phyloP scores from a whole-genome alignment of 2,888 invertebrate genomes.

The Mythimna albipuncta region DNA sequence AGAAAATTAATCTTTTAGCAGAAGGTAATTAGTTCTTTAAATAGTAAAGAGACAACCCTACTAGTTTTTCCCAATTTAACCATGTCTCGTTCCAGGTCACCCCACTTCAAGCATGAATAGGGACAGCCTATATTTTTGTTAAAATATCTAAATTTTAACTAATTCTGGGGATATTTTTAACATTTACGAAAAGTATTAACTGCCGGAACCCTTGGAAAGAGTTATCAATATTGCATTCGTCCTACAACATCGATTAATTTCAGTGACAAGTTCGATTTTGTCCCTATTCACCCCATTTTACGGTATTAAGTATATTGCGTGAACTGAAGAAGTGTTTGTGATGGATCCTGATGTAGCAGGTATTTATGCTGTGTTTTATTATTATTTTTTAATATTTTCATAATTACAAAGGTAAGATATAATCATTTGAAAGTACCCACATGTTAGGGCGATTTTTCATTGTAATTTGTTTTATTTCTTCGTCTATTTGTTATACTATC shows the following conservation, averaged over 20 bases:
- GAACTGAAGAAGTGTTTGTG: no score
- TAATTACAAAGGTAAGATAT: no score
- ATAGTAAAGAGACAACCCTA: conserved; percentile 22
- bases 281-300: conserved; percentile 23
- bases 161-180: conserved; percentile 30
- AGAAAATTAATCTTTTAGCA: conserved; percentile 20
- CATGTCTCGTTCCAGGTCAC: conserved; percentile 23
- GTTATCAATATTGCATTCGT: conserved; percentile 27
- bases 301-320: no score
- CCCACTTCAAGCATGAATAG: conserved; percentile 28
- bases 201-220: conserved; percentile 26
- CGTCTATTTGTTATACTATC: no score
- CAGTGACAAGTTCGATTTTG: conserved; percentile 27
- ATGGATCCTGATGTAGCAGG: no score
- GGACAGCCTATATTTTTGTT: conserved; percentile 28
- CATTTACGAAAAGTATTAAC: conserved; percentile 23
- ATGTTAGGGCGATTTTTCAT: no score
- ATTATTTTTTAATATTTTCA: no score
- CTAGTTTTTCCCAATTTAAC: conserved; percentile 24
- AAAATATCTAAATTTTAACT: conserved; percentile 29
- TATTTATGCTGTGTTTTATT: no score
- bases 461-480: no score
- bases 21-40: conserved; percentile 19
- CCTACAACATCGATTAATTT: conserved; percentile 26
- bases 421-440: no score